A percentile compares a stretch with the other conserved stretches of the same genome.
Evolutionary conservation across 2,797 vertebrate species (phyloP).

Genomic region (Thalassophryne amazonica): DNA sequence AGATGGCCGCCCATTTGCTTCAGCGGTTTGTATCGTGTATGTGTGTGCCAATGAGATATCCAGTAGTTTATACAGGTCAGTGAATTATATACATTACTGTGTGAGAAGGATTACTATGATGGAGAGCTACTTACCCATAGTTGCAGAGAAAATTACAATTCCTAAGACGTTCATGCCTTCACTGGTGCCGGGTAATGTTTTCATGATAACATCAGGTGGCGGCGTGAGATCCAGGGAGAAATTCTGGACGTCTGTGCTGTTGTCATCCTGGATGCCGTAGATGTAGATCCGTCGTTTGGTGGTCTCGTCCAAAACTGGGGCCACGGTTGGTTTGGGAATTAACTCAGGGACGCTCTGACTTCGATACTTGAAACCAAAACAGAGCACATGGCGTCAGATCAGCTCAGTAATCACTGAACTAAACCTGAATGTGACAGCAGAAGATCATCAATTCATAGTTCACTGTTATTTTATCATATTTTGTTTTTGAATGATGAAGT

Average conservation of each 20-base stretch:
- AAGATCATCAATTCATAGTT: not conserved
- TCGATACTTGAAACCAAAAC: conserved; percentile 83
- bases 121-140: conserved; percentile 88
- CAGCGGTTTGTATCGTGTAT: too few species aligned
- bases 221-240: conserved; percentile 94
- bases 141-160: conserved; percentile 97
- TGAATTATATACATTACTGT: not conserved
- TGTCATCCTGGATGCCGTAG: conserved; percentile 94
- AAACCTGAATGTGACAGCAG: not conserved
- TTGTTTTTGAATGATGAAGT: too few species aligned
- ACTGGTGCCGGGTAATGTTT: conserved; percentile 89
- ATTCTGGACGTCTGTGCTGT: conserved; percentile 88
- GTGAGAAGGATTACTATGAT: not conserved
- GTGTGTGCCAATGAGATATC: not conserved
- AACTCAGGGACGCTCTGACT: conserved; percentile 87
- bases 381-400: not conserved
- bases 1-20: too few species aligned
- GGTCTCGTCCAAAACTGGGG: conserved; percentile 75
- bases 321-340: conserved; percentile 77
- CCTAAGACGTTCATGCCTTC: conserved; percentile 98
- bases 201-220: conserved; percentile 89
- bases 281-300: conserved; percentile 83
- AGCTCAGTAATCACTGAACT: not conserved
- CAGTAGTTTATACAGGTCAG: not conserved
- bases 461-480: too few species aligned